Conservation (phyloP, 2,113 vertebrate genomes). For the Dasyprocta punctata region DNA sequence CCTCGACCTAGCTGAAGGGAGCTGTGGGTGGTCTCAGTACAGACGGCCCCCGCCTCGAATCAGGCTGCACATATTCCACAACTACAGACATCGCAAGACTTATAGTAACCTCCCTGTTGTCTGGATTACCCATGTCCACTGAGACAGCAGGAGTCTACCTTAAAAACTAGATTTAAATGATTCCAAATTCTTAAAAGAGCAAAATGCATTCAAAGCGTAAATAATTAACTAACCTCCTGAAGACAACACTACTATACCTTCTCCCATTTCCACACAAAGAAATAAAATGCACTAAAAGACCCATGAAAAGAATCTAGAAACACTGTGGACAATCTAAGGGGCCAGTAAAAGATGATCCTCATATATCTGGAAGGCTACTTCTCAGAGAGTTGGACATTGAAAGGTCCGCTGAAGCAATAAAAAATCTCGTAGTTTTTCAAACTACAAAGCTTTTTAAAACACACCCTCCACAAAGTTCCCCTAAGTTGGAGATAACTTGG, state of each 20-base stretch:
- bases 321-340: neutral
- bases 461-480: neutral
- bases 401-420: neutral
- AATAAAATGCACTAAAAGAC: neutral
- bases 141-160: neutral
- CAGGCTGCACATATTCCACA: neutral
- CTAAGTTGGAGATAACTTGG: neutral
- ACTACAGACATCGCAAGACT: neutral
- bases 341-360: neutral
- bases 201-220: neutral
- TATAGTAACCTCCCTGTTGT: neutral
- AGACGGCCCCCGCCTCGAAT: neutral
- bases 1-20: neutral
- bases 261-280: neutral
- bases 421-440: neutral
- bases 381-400: neutral
- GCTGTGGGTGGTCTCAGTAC: neutral
- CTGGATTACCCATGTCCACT: neutral
- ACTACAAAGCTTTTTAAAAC: neutral
- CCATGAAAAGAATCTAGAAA: neutral
- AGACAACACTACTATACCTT: neutral
- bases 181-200: neutral
- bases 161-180: neutral
- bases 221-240: constrained; percentile 7
- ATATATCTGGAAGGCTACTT: neutral